Base-by-base conservation (phyloP, 2,888 invertebrate species). In the Agrotis ipsilon region DNA sequence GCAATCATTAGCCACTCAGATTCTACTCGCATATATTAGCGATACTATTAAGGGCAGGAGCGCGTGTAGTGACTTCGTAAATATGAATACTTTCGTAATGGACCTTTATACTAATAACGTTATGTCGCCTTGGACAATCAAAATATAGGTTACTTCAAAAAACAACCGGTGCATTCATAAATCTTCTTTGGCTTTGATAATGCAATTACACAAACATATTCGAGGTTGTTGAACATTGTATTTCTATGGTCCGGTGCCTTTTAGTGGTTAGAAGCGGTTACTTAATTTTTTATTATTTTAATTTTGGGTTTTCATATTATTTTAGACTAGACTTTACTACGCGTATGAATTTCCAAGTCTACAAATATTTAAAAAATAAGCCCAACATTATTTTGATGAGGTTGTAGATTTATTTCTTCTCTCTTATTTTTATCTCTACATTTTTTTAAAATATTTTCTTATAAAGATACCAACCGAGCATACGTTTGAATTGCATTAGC, bases 61-160 rank as follows among this genome's bases (percentile, higher is more conserved):
- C 60, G 77, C 81, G 81, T 80, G 87, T 52, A 27, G 45, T 69
- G 79, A 77, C 85, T 87, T 80, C 59, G 52, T 78, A 68, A 79
- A 75, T 61, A 74, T 32, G 19, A 72, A 62, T 48, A 79, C 80
- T 88, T 87, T 86, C 88, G 87, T 82, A 88, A 88, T 78, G 55
- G 81, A 81, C 83, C 85, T 86, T 81, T 82, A 86, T 61, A 74
- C 66, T 78, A 78, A 78, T 83, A 85, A 66, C 74, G 58, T 68
- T n/a, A 57, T 51, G 65, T 81, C 74, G 74, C 89, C 86, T 84
- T 84, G 81, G 64, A 70, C 68, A 54, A 75, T 77, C 67, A 51
- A 69, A 65, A 80, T 78, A 77, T 82, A 67, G 69, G 72, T 72
- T 72, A 74, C 67, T 83, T 76, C 72, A 69, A 75, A 79, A 75